Evolutionary conservation across 2,888 invertebrate genomes (phyloP).

Genomic region (Phortica okadai): DNA sequence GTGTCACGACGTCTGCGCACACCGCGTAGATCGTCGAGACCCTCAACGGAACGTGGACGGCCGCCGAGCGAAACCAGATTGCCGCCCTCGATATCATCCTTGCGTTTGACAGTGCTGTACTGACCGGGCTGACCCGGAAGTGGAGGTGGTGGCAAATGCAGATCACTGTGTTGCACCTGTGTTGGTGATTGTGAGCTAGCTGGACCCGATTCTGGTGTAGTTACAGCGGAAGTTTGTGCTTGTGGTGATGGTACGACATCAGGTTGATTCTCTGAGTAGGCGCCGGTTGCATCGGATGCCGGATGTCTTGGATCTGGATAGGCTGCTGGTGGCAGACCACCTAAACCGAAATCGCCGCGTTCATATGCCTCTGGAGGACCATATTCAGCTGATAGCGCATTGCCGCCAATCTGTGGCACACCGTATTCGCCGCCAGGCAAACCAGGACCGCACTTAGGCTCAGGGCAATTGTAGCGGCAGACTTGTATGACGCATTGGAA

Average conservation of each 20-base stretch:
- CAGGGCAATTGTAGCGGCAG: conserved; percentile 94
- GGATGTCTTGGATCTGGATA: conserved; percentile 93
- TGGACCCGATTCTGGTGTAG: conserved; percentile 81
- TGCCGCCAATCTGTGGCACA: conserved; percentile 79
- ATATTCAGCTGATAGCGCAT: conserved; percentile 81
- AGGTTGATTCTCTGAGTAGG: conserved; percentile 88
- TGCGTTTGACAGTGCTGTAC: conserved; percentile 90
- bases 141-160: conserved; percentile 89
- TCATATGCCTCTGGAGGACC: conserved; percentile 78
- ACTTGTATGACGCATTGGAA: conserved; percentile 98
- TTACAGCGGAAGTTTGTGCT: conserved; percentile 84
- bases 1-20: conserved; percentile 82
- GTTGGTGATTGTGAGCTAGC: conserved; percentile 78
- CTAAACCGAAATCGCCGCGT: conserved; percentile 84
- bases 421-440: conserved; percentile 82
- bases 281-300: conserved; percentile 87
- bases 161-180: conserved; percentile 79
- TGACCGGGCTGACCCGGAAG: conserved; percentile 86
- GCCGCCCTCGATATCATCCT: conserved; percentile 80
- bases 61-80: conserved; percentile 89
- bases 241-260: conserved; percentile 89
- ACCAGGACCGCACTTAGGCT: conserved; percentile 88
- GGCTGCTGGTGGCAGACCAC: conserved; percentile 87
- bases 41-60: conserved; percentile 91
- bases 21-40: conserved; percentile 86